A percentile compares a stretch with the other conserved stretches of the same genome.
Evolutionary conservation across 2,113 vertebrate genomes (phyloP).

Genomic region (Epinephelus cyanopodus): DNA sequence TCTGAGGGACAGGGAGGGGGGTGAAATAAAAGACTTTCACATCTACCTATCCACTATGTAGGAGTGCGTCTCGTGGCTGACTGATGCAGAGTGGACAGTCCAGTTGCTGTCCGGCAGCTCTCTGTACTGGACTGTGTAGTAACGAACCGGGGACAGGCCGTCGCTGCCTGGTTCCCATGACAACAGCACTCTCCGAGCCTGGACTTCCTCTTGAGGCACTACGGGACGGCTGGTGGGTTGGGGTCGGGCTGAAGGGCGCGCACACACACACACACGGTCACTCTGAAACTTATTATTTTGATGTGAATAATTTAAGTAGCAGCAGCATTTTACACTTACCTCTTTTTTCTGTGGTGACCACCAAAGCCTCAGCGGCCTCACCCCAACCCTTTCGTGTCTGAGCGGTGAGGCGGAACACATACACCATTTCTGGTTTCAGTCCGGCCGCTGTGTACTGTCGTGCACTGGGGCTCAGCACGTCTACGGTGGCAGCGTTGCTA

Average conservation of each 20-base stretch:
- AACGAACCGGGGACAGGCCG: slow-evolving; percentile 94
- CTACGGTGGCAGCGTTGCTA: slow-evolving; percentile 85
- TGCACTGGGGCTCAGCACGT: slow-evolving; percentile 91
- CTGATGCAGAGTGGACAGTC: slow-evolving; percentile 89
- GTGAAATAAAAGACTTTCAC: not conserved
- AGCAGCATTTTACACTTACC: slow-evolving; percentile 78
- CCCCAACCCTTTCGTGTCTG: slow-evolving; percentile 99
- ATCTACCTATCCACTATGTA: slow-evolving; percentile 92
- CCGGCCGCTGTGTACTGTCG: slow-evolving; percentile 92
- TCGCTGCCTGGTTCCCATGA: slow-evolving; percentile 98
- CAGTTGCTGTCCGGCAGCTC: slow-evolving; percentile 92
- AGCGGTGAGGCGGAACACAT: slow-evolving; percentile 94
- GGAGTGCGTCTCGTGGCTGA: slow-evolving; percentile 89
- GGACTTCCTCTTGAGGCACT: slow-evolving; percentile 87
- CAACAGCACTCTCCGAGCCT: slow-evolving; percentile 90
- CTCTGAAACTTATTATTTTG: slow-evolving; percentile 34
- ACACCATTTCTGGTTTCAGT: slow-evolving; percentile 92
- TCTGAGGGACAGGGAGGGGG: too few species aligned
- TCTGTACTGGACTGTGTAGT: slow-evolving; percentile 94
- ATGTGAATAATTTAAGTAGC: slow-evolving; percentile 20
- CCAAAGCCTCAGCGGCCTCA: slow-evolving; percentile 92
- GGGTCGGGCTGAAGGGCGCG: slow-evolving; percentile 86
- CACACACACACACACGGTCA: slow-evolving; percentile 20
- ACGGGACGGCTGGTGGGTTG: slow-evolving; percentile 92
- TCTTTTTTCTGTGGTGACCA: slow-evolving; percentile 98